Percentiles rank a stretch among this genome's conserved stretches.
phyloP scores from a whole-genome alignment of 2,113 vertebrate species.

The Trochalopteron elliotii region DNA sequence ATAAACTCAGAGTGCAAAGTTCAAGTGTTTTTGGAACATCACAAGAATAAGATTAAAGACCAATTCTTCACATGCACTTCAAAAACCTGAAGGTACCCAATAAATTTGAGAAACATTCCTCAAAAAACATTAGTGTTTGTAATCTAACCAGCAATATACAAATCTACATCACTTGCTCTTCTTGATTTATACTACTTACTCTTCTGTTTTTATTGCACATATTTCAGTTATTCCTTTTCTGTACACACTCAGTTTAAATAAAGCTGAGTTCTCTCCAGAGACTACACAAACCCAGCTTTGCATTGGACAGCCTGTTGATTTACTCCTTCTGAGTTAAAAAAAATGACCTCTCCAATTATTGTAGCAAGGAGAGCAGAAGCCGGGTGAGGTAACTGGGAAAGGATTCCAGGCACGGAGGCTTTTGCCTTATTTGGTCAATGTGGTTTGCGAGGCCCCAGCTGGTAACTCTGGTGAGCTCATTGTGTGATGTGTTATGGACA shows the following conservation, averaged over 20 bases:
- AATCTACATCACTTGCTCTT: not conserved
- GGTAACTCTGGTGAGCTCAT: slow-evolving; percentile 80
- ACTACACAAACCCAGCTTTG: slow-evolving; percentile 20
- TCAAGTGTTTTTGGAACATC: not conserved
- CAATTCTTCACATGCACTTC: not conserved
- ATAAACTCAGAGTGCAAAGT: slow-evolving; percentile 22
- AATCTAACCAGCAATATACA: slow-evolving; percentile 5
- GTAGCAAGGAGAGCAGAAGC: slow-evolving; percentile 72
- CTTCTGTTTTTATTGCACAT: slow-evolving; percentile 29
- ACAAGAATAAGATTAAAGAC: not conserved
- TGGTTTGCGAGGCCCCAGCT: slow-evolving; percentile 75
- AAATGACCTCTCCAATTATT: slow-evolving; percentile 77
- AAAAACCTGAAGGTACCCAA: not conserved
- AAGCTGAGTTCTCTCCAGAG: slow-evolving; percentile 40
- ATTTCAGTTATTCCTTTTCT: slow-evolving; percentile 51
- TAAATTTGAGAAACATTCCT: not conserved
- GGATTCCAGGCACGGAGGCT: slow-evolving; percentile 75
- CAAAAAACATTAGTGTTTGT: not conserved
- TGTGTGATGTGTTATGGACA: slow-evolving; percentile 71
- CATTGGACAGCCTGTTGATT: slow-evolving; percentile 66
- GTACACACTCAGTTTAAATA: slow-evolving; percentile 49
- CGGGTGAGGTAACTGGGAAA: slow-evolving; percentile 79
- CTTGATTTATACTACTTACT: not conserved
- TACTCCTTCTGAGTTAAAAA: slow-evolving; percentile 67
- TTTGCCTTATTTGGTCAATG: slow-evolving; percentile 88